Percentiles rank a stretch among this genome's conserved stretches.
These are phyloP conservation scores for Tenebrosternarchus preto DNA, from an alignment of 2,113 vertebrate species.

Conservation along the genomic window DNA sequence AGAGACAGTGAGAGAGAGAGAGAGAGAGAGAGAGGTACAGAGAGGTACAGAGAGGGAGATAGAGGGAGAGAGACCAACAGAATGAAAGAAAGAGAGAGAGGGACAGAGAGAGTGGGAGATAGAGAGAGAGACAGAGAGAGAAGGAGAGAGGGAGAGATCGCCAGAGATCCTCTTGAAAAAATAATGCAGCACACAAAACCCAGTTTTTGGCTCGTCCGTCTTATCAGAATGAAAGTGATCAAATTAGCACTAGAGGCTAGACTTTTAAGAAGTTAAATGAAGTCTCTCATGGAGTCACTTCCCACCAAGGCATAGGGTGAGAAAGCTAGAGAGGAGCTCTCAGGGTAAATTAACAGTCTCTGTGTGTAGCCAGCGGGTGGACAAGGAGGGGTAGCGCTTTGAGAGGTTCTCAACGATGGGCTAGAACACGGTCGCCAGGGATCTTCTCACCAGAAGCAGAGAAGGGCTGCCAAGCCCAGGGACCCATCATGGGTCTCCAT, in stretches of 20 bases:
- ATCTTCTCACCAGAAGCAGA: conserved; percentile 46
- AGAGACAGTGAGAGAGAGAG: conserved; percentile 38
- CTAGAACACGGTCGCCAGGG: conserved; percentile 56
- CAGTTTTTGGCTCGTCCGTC: conserved; percentile 39
- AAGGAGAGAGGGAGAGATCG: conserved; percentile 28
- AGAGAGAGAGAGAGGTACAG: too few species aligned
- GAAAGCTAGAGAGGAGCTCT: conserved; percentile 43
- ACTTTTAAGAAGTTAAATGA: conserved; percentile 60
- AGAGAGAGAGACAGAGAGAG: conserved; percentile 21
- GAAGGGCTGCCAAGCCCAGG: conserved; percentile 38
- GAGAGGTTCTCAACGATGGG: conserved; percentile 46
- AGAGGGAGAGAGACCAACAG: conserved; percentile 30
- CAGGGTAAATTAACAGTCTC: conserved; percentile 46
- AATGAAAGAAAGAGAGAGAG: too few species aligned
- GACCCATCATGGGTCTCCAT: conserved; percentile 44
- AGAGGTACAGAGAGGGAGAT: too few species aligned
- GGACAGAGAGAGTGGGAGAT: conserved; percentile 40
- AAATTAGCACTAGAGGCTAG: conserved; percentile 42
- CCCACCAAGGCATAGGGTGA: conserved; percentile 34
- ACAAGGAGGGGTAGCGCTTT: conserved; percentile 16
- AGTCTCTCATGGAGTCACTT: conserved; percentile 46
- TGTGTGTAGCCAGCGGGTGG: conserved; percentile 34
- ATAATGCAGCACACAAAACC: conserved; percentile 56
- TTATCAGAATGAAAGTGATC: conserved; percentile 50
- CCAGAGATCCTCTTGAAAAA: conserved; percentile 32